Percentiles rank a stretch among this genome's conserved stretches.
Conservation (phyloP, 2,113 vertebrate species). For the Xenopus tropicalis region UCB_Xtro_10.0 CM004444.2:136937001-136937500, state of each 20-base stretch:
- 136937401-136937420: conserved; percentile 40
- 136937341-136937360: conserved; percentile 57
- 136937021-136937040: no score
- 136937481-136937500: conserved; percentile 71
- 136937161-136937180: no score
- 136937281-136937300: conserved; percentile 60
- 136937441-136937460: conserved; percentile 48
- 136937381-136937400: conserved; percentile 43
- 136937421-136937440: conserved; percentile 50
- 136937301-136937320: conserved; percentile 48
- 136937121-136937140: no score
- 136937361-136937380: conserved; percentile 50
- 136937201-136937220: conserved; percentile 3
- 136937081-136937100: no score
- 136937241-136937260: conserved; percentile 63
- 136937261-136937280: conserved; percentile 67
- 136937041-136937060: no score
- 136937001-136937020: no score
- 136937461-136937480: conserved; percentile 45
- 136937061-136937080: no score
- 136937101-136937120: no score
- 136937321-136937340: conserved; percentile 60
- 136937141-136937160: no score
- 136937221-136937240: conserved; percentile 72
- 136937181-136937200: no score